Evolutionary conservation across 2,113 vertebrate species (phyloP).

Genomic region (Chunga burmeisteri): DNA sequence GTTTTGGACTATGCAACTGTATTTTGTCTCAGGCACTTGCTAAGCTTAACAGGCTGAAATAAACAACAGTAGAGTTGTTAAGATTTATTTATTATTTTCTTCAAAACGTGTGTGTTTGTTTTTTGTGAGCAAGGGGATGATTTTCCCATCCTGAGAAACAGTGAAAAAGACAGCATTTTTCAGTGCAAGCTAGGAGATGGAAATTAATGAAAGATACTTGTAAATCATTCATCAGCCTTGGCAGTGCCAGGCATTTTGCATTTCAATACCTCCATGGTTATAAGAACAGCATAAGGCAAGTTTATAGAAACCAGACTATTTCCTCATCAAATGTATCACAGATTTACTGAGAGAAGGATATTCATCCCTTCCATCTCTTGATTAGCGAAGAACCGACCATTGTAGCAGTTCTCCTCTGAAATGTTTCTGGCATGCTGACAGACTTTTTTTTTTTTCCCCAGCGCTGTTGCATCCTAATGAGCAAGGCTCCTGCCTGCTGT

Average conservation of each 20-base stretch:
- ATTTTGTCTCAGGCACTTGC: slow-evolving; percentile 48
- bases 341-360: slow-evolving; percentile 16
- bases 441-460: neutral
- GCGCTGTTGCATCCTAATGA: slow-evolving; percentile 30
- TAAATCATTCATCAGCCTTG: slow-evolving; percentile 60
- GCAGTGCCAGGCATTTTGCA: slow-evolving; percentile 43
- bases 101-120: neutral
- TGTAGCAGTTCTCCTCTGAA: slow-evolving; percentile 10
- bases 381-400: neutral
- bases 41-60: slow-evolving; percentile 38
- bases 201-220: slow-evolving; percentile 60
- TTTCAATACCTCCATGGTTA: slow-evolving; percentile 35
- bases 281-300: slow-evolving; percentile 29
- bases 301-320: slow-evolving; percentile 34
- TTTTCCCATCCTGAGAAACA: neutral
- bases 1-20: slow-evolving; percentile 20
- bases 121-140: neutral
- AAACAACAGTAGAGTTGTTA: slow-evolving; percentile 20
- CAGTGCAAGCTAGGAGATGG: neutral
- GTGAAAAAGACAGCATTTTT: neutral
- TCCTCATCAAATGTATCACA: neutral
- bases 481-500: neutral
- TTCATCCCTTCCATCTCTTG: neutral
- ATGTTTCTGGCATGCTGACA: slow-evolving; percentile 47
- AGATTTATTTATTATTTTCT: slow-evolving; percentile 36